Conservation (phyloP, 1,140 invertebrate genomes). For the Diachasma alloeum region DNA sequence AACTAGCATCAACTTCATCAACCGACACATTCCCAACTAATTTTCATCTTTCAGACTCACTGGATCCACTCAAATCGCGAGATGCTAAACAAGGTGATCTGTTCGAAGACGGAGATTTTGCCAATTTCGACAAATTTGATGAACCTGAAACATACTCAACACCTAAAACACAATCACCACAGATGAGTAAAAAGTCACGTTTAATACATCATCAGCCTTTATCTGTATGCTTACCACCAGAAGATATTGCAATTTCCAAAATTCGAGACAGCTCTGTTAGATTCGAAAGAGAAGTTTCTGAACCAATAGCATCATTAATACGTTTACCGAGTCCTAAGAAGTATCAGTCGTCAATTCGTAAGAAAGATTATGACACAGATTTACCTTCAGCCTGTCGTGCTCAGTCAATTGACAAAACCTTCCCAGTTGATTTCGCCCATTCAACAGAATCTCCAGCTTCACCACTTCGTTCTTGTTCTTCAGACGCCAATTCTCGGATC, state of each 20-base stretch:
- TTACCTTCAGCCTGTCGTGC: conserved; percentile 38
- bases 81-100: conserved; percentile 38
- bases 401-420: conserved; percentile 49
- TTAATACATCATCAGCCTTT: conserved; percentile 68
- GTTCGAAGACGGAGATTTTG: conserved; percentile 55
- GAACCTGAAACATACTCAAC: conserved; percentile 25
- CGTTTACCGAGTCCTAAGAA: conserved; percentile 60
- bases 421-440: conserved; percentile 57
- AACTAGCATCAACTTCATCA: conserved; percentile 69
- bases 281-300: conserved; percentile 27
- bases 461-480: conserved; percentile 50
- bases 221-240: conserved; percentile 74
- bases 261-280: conserved; percentile 29
- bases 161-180: conserved; percentile 36
- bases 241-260: conserved; percentile 52
- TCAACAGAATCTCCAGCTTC: conserved; percentile 53
- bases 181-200: conserved; percentile 34
- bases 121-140: conserved; percentile 61
- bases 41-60: conserved; percentile 50
- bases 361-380: conserved; percentile 51
- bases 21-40: conserved; percentile 57
- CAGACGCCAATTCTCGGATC: conserved; percentile 53
- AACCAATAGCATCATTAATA: conserved; percentile 39
- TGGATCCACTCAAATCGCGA: conserved; percentile 45
- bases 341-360: conserved; percentile 45